A percentile compares a stretch with the other conserved stretches of the same genome.
phyloP scores from a whole-genome alignment of 2,888 invertebrate genomes.

The Dichetophora obliterata region DNA sequence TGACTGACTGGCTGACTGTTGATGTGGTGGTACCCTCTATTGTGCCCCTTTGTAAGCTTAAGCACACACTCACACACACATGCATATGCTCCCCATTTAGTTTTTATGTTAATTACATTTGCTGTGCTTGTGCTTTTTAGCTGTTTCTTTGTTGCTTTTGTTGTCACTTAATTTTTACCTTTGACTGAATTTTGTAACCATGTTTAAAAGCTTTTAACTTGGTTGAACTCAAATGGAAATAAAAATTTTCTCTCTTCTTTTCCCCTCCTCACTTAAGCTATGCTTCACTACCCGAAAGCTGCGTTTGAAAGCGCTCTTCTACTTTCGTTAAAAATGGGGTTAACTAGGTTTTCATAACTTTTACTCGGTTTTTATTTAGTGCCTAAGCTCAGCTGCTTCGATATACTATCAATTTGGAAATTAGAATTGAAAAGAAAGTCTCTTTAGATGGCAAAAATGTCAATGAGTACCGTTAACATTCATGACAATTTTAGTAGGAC shows the following conservation, averaged over 20 bases:
- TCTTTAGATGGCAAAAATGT: no score
- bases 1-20: neutral
- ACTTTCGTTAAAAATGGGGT: no score
- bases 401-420: no score
- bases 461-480: no score
- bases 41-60: neutral
- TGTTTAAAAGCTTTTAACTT: neutral
- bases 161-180: neutral
- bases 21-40: conserved; percentile 5
- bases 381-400: no score
- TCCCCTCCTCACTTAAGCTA: no score
- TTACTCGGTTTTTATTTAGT: no score
- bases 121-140: neutral
- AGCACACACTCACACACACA: conserved; percentile 16
- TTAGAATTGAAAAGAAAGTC: no score
- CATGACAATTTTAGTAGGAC: no score
- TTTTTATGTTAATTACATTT: conserved; percentile 32
- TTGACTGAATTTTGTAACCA: neutral
- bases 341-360: no score
- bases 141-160: conserved; percentile 14
- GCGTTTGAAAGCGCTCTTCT: neutral
- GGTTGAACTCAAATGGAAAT: conserved; percentile 1
- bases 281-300: neutral
- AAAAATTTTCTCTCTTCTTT: no score
- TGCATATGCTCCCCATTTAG: neutral